These are phyloP conservation scores for Lasioglossum zephyrum DNA, from an alignment of 2,888 invertebrate genomes.

Conservation along the genomic window DNA sequence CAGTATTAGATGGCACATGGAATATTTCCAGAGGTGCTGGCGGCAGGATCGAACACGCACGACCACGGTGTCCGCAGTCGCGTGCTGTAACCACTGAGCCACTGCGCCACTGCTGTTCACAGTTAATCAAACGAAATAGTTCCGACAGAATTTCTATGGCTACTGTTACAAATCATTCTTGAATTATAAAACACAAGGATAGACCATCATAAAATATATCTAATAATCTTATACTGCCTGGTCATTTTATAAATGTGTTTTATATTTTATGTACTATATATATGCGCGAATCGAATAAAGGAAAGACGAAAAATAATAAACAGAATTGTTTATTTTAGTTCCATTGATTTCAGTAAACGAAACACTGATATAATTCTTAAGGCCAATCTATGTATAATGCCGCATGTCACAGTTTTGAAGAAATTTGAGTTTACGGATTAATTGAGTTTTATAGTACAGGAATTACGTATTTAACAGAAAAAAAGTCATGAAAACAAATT, in stretches of 20 bases:
- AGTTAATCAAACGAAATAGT: slow-evolving; percentile 65
- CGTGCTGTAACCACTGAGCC: no score
- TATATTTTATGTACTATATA: not conserved
- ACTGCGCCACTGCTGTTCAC: slow-evolving; percentile 9
- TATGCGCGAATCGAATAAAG: not conserved
- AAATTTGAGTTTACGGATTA: no score
- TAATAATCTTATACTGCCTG: not conserved
- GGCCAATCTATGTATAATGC: slow-evolving; percentile 88
- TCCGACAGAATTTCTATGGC: slow-evolving; percentile 65
- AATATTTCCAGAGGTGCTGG: no score
- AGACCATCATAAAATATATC: not conserved
- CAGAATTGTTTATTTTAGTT: not conserved
- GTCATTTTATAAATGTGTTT: no score
- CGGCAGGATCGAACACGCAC: no score
- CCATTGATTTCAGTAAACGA: not conserved
- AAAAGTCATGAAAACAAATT: no score
- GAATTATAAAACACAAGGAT: slow-evolving; percentile 63
- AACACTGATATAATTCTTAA: slow-evolving; percentile 58
- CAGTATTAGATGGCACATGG: no score
- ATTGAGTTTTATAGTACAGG: no score
- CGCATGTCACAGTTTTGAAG: no score
- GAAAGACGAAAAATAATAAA: not conserved
- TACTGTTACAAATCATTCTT: slow-evolving; percentile 67
- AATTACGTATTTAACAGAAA: no score
- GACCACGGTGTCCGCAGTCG: no score